phyloP scores from a whole-genome alignment of 2,888 invertebrate species.

The Erebia epiphron region DNA sequence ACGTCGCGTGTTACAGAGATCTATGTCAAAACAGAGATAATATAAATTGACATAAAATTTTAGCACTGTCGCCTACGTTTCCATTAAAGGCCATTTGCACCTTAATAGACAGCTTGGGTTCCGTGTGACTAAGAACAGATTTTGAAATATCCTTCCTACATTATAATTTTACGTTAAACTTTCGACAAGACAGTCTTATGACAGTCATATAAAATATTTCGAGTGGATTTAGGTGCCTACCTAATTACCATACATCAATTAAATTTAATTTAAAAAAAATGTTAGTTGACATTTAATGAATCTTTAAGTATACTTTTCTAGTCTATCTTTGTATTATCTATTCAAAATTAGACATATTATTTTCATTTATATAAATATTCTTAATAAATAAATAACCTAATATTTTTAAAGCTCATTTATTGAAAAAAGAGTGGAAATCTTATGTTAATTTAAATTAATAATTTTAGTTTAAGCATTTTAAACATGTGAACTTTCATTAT shows the following conservation, averaged over 20 bases:
- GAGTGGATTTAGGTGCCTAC: no score
- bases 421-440: conserved; percentile 5
- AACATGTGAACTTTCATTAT: conserved; percentile 4
- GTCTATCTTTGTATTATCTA: no score
- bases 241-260: no score
- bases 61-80: conserved; percentile 57
- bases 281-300: no score
- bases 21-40: conserved; percentile 38
- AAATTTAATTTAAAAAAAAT: no score
- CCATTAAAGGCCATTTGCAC: conserved; percentile 42
- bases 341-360: no score
- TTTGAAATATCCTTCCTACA: conserved; percentile 47
- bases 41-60: conserved; percentile 57
- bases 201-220: not conserved
- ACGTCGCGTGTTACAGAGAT: conserved; percentile 35
- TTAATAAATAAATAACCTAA: no score
- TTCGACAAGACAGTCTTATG: conserved; percentile 22
- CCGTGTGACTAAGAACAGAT: conserved; percentile 45
- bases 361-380: no score
- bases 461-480: not conserved
- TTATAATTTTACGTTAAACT: conserved; percentile 11
- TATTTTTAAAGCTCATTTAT: no score
- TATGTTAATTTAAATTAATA: conserved; percentile 5
- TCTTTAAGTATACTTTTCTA: no score
- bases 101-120: conserved; percentile 40